phyloP scores from a whole-genome alignment of 2,888 invertebrate species.

The Synanthedon formicaeformis region DNA sequence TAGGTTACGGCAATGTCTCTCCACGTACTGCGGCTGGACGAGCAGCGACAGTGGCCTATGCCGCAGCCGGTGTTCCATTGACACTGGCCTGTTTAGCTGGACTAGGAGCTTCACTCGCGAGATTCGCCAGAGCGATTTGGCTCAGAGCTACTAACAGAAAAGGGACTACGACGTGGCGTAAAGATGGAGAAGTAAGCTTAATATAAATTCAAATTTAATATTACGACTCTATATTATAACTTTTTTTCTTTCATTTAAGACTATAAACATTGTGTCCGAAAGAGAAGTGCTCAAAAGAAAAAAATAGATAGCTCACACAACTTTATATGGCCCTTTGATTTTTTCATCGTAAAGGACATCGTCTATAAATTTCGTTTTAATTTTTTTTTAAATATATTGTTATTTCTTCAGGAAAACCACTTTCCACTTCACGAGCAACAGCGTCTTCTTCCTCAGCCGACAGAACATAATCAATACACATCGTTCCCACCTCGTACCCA shows the following conservation, averaged over 20 bases:
- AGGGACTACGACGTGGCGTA: constrained; percentile 52
- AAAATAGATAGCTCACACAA: too few species aligned
- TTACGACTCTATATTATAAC: constrained; percentile 1
- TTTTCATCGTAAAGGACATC: too few species aligned
- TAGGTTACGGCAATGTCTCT: constrained; percentile 88
- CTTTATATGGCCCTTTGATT: too few species aligned
- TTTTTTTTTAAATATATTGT: too few species aligned
- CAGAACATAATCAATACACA: constrained; percentile 59
- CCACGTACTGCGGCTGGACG: constrained; percentile 87
- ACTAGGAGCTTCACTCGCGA: constrained; percentile 84
- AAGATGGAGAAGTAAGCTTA: constrained; percentile 44
- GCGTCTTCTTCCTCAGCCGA: constrained; percentile 50
- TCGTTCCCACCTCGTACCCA: constrained; percentile 53
- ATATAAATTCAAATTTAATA: neutral
- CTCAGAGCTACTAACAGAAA: constrained; percentile 49
- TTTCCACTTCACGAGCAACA: constrained; percentile 65
- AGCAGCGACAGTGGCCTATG: constrained; percentile 87
- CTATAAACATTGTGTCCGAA: too few species aligned
- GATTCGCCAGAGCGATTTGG: constrained; percentile 77
- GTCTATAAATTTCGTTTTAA: too few species aligned
- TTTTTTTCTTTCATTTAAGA: too few species aligned
- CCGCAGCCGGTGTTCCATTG: constrained; percentile 87
- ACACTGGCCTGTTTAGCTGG: constrained; percentile 89
- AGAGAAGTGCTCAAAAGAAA: too few species aligned
- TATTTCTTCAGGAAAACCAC: constrained; percentile 36